Evolutionary conservation across 2,888 invertebrate species (phyloP), one percentile per base, ranked within the genome.

Genomic region (Ceramica pisi): DNA sequence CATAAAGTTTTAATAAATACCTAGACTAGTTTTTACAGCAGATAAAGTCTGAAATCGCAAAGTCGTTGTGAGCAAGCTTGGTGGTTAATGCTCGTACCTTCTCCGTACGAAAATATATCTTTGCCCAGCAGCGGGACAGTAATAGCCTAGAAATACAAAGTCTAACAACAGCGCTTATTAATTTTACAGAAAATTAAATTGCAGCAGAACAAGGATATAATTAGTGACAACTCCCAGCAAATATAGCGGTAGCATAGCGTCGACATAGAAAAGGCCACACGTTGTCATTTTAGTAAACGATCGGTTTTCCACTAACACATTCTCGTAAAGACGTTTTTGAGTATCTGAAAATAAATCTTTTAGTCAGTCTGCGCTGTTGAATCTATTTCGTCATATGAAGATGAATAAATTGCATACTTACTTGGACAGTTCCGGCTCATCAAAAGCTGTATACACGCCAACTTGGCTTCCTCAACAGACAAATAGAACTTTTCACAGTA

Each of bases 401-500:
- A 2, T 46, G 19, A 8, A 19, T 6, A 46, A 46, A 46, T 46
- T 46, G 46, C 12, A 16, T n/a, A 16, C 71, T 35, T 75, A 66
- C 71, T 38, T 38, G 44, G 14, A 26, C 51, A 71, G 14, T 53
- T 75, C 6, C 26, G 8, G 14, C 66, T 53, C 19, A 19, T 66
- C 26, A 71, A 21, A 8, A 65, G 51, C 26, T 53, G 35, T 21
- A 71, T 14, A 66, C 71, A 71, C 2, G 38, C 75, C 1, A 9
- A 8, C 19, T 53, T n/a, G 46, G 71, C 75, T 53, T 75, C 75
- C 21, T 71, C 67, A 38, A 71, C 19, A 19, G 75, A 26, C 26
- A 53, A 38, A 26, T 75, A 71, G 14, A 75, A 71, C 21, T 23
- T 66, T 35, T 71, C 71, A 38, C 75, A 66, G 19, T 38, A 21